These are phyloP conservation scores for Ennomos fuscantarius DNA, from an alignment of 2,888 invertebrate genomes.

Conservation along the genomic window DNA sequence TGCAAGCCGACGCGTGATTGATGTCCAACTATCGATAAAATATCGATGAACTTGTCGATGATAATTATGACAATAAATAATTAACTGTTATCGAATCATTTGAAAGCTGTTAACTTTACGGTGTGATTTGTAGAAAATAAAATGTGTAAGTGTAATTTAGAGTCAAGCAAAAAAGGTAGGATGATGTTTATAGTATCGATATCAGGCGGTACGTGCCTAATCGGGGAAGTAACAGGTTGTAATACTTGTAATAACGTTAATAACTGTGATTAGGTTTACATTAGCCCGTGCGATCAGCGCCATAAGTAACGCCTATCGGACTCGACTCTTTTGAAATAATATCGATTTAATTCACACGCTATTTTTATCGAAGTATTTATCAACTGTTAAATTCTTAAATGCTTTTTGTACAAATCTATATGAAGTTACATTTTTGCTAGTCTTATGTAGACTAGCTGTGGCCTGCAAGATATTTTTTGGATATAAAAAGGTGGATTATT, in stretches of 20 bases:
- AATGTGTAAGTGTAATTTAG: constrained; percentile 26
- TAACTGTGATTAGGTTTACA: constrained; percentile 72
- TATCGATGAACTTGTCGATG: constrained; percentile 60
- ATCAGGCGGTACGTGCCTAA: constrained; percentile 32
- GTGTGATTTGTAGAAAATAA: constrained; percentile 36
- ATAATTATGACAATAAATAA: constrained; percentile 56
- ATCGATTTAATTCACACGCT: constrained; percentile 48
- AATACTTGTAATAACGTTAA: constrained; percentile 55
- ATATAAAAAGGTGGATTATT: no score
- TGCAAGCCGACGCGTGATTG: constrained; percentile 59
- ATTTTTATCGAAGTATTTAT: constrained; percentile 51
- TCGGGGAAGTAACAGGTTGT: constrained; percentile 55
- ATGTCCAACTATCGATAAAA: constrained; percentile 54
- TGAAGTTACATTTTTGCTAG: not conserved
- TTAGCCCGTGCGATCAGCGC: constrained; percentile 63
- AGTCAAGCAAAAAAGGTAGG: constrained; percentile 3
- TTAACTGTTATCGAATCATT: constrained; percentile 47
- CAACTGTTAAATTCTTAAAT: constrained; percentile 40
- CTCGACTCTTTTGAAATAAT: constrained; percentile 50
- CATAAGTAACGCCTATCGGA: constrained; percentile 49
- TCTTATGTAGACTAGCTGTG: no score
- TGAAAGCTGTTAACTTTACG: constrained; percentile 45
- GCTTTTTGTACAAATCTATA: constrained; percentile 1
- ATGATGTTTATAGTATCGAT: constrained; percentile 22
- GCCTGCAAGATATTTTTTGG: no score